phyloP scores from a whole-genome alignment of 2,888 invertebrate species.

The Aphidoletes aphidimyza region DNA sequence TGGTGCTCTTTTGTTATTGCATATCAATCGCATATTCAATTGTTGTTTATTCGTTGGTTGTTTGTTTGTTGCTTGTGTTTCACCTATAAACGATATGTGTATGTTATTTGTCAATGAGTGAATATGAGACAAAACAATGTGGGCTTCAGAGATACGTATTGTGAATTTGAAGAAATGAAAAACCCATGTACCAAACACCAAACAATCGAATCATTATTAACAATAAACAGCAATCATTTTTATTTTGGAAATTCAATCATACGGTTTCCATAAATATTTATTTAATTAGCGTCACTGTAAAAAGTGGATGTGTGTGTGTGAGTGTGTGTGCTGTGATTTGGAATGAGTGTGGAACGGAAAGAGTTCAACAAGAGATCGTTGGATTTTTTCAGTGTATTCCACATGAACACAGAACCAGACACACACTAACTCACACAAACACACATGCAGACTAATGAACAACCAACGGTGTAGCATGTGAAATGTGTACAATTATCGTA shows the following conservation, averaged over 20 bases:
- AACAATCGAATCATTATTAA: slow-evolving; percentile 30
- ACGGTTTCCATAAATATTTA: not conserved
- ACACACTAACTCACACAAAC: not conserved
- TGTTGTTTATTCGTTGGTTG: not conserved
- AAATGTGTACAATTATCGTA: not conserved
- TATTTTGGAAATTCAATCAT: not conserved
- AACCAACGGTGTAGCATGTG: not conserved
- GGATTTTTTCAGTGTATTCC: too few relatives aligned
- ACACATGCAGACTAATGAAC: not conserved
- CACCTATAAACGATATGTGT: too few relatives aligned
- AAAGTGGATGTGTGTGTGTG: not conserved
- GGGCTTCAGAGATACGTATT: not conserved
- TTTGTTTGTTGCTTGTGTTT: not conserved
- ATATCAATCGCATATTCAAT: not conserved
- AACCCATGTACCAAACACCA: not conserved
- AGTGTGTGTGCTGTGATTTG: not conserved
- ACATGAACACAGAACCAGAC: not conserved
- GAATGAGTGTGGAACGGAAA: too few relatives aligned
- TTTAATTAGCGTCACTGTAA: not conserved
- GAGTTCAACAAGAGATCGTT: too few relatives aligned
- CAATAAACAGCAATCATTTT: slow-evolving; percentile 16
- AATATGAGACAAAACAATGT: not conserved
- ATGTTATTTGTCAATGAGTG: not conserved
- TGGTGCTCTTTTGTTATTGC: not conserved
- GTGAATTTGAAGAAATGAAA: not conserved